Evolutionary conservation across 53 echinoderm and acorn worm species (phyloP), one percentile per base, ranked within the genome.

Genomic region (Antedon mediterranea): DNA sequence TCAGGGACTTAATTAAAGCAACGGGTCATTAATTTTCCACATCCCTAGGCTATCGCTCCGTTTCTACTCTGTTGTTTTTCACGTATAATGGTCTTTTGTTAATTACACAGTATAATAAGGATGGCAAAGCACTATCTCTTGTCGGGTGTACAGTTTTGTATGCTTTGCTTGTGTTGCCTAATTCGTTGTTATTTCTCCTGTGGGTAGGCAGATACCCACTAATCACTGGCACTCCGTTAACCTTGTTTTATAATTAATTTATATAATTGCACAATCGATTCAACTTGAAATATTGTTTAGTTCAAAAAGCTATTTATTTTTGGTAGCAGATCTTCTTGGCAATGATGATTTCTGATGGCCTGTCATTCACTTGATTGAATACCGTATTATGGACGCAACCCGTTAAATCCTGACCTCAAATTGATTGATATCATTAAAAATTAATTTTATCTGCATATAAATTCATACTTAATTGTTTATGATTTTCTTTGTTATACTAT

Each of bases 201-300:
- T 57, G 57, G 57, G 2, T 57, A 18, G 15, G 2, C 13, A 57
- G 7, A 18, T 2, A 18, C 14, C 57, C 11, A 15, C 57, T 57
- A 57, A 57, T 57, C 57, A 26, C 57, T 18, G 23, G 15, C 57
- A 15, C 23, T 57, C 23, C 15, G 23, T 57, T 57, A 57, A 57
- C 57, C 57, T 57, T 57, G 57, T 57, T 57, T 57, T 57, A 57
- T 57, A 57, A 57, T 57, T 57, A 57, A 57, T 57, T 57, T 57
- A 57, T 57, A 18, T 57, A 57, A 57, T 57, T 57, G 57, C 15
- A 57, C 57, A 57, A 57, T 57, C 57, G 57, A 57, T 57, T 57
- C 23, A 6, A 15, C 15, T 57, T 18, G 57, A 23, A 57, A 57
- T 57, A 57, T 57, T 57, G 57, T 57, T 57, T 57, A 26, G 57